phyloP scores from a whole-genome alignment of 2,797 vertebrate genomes.

The Hoplostethus mediterraneus region DNA sequence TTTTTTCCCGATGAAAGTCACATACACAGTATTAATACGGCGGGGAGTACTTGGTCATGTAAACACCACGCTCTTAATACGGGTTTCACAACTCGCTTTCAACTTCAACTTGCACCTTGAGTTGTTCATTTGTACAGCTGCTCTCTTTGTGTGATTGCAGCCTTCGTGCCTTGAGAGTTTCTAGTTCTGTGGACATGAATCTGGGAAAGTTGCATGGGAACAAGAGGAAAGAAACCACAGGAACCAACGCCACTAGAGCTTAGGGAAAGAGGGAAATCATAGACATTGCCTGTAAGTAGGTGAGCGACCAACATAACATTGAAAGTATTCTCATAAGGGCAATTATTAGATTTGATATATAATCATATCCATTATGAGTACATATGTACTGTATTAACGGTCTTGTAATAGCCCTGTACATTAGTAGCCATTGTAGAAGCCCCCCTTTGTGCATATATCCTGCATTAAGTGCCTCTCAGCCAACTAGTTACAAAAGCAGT shows the following conservation, averaged over 20 bases:
- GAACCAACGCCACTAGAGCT: conserved; percentile 30
- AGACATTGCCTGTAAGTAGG: neutral
- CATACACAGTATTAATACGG: conserved; percentile 29
- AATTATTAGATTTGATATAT: conserved; percentile 5
- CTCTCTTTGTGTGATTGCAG: conserved; percentile 32
- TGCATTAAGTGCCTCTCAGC: conserved; percentile 36
- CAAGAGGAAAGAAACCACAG: neutral
- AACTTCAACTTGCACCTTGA: too few relatives aligned
- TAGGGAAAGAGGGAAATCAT: conserved; percentile 11
- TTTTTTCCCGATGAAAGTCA: conserved; percentile 41
- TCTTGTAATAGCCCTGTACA: conserved; percentile 23
- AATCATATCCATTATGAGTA: conserved; percentile 8
- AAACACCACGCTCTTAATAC: neutral
- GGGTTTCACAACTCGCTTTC: neutral
- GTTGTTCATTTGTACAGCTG: neutral
- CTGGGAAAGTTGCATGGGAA: conserved; percentile 37
- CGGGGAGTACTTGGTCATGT: conserved; percentile 36
- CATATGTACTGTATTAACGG: conserved; percentile 20
- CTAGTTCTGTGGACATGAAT: conserved; percentile 22
- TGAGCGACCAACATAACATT: neutral
- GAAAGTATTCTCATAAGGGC: conserved; percentile 38
- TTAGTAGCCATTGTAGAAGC: neutral
- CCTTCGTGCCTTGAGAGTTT: conserved; percentile 35
- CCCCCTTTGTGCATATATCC: conserved; percentile 33
- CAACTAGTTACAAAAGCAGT: conserved; percentile 27